Conservation (phyloP, 2,797 vertebrate genomes). For the Microctenopoma steveboyesi region DNA sequence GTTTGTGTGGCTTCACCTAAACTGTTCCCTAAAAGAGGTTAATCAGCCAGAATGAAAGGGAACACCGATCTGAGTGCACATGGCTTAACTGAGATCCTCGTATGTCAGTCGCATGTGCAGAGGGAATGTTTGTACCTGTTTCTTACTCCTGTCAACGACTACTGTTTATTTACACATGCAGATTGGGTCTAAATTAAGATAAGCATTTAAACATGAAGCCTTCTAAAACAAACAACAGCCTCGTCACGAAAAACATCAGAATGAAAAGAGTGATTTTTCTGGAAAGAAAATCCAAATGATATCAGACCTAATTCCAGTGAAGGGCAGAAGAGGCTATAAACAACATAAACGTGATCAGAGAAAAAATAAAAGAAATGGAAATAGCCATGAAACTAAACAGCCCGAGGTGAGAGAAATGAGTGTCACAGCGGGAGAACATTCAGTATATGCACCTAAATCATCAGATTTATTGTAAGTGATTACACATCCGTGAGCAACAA, state of each 20-base stretch:
- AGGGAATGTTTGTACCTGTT: neutral
- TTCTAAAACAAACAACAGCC: neutral
- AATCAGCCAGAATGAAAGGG: neutral
- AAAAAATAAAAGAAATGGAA: conserved; percentile 7
- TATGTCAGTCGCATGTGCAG: neutral
- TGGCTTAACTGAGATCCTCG: neutral
- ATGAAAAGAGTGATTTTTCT: conserved; percentile 1
- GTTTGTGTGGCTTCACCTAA: neutral
- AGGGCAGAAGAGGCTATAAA: neutral
- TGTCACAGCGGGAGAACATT: conserved; percentile 6
- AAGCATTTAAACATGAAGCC: neutral
- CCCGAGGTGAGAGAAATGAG: neutral
- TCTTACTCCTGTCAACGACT: neutral
- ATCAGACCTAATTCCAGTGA: neutral
- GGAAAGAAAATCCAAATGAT: neutral
- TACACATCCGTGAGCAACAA: conserved; percentile 2
- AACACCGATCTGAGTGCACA: neutral
- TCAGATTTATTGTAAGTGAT: conserved; percentile 16
- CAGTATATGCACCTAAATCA: neutral
- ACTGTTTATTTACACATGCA: neutral
- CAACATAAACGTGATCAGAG: neutral
- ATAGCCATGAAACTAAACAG: conserved; percentile 5
- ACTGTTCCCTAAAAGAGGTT: neutral
- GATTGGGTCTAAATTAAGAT: neutral
- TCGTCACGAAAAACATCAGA: neutral